Evolutionary conservation across 2,113 vertebrate genomes (phyloP).

Genomic region (Paramisgurnus dabryanus): DNA sequence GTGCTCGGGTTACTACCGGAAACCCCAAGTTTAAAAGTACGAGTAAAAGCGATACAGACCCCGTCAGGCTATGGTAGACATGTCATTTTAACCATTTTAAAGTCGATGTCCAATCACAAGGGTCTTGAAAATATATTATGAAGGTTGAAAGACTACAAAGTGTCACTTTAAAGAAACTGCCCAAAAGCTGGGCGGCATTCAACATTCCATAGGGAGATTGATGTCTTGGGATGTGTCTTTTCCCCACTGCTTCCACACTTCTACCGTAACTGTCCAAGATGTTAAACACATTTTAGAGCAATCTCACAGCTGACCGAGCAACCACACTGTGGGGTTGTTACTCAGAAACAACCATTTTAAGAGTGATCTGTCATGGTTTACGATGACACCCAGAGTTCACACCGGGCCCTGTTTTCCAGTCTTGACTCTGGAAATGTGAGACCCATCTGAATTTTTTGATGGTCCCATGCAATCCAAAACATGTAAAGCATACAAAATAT

Average conservation of each 20-base stretch:
- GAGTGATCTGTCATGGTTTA: slow-evolving; percentile 19
- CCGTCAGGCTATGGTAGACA: too few relatives aligned
- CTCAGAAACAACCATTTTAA: slow-evolving; percentile 17
- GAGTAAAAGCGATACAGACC: too few relatives aligned
- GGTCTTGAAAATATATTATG: too few relatives aligned
- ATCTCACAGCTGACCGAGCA: background rate
- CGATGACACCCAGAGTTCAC: background rate
- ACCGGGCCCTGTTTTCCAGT: background rate
- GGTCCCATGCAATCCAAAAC: slow-evolving; percentile 43
- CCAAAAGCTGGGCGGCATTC: slow-evolving; percentile 18
- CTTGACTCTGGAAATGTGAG: slow-evolving; percentile 9
- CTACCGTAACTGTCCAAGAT: background rate
- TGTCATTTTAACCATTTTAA: too few relatives aligned
- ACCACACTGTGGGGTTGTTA: background rate
- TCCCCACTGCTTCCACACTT: slow-evolving; percentile 7
- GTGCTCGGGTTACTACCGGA: too few relatives aligned
- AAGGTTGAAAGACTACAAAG: too few relatives aligned
- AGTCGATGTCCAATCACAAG: too few relatives aligned
- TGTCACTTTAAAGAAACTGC: background rate
- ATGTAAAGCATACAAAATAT: slow-evolving; percentile 32
- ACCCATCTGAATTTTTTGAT: slow-evolving; percentile 39
- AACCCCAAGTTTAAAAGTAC: too few relatives aligned
- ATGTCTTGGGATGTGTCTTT: slow-evolving; percentile 33
- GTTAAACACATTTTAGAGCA: slow-evolving; percentile 3
- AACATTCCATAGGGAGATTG: slow-evolving; percentile 44